Base-by-base conservation (phyloP, 2,797 vertebrate species). In the Sebastes reedi region DNA sequence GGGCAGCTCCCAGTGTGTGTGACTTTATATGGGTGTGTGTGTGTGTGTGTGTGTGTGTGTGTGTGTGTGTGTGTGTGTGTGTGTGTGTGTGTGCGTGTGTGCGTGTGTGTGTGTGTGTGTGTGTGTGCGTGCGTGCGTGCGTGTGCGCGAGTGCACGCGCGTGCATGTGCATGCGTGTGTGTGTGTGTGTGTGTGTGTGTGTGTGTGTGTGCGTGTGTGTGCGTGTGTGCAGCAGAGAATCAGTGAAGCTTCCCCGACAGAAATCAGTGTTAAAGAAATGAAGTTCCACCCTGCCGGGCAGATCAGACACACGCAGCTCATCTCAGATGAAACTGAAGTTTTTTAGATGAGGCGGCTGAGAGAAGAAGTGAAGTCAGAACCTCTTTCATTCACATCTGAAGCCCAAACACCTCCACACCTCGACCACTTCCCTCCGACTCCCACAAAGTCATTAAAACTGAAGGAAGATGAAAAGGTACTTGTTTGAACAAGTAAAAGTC, bases 261-360 rank as follows among this genome's bases (percentile, higher is more conserved):
- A 86, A 87, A 90, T 85, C 80, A 88, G 60, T 14, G 79, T 79
- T 87, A 85, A 88, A 89, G 84, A 88, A 88, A 87, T 88, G 83
- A 88, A 78, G 89, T 91, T 91, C 89, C 87, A 87, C 42, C 56
- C 85, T 77, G 82, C 27, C 36, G 67, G 64, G 69, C 84, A 86
- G 84, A 88, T 90, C 90, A 85, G 75, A 79, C 87, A 70, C 77
- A 54, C 20, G 1, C 70, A 77, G 76, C 59, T 91, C 82, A 72
- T 85, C 79, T 79, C 84, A 82, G 67, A 83, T 42, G 42, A 76
- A 79, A 67, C 62, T 66, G 27, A 69, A 87, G 68, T 30, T 25
- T 42, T 75, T 82, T 27, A 55, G 54, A 67, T 6, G 80, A 52
- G 50, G 50, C 50, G 20, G 20, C 50, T 20, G 50, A 86, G 77